Evolutionary conservation across 2,888 invertebrate genomes (phyloP).

Genomic region (Melinaea menophilus): DNA sequence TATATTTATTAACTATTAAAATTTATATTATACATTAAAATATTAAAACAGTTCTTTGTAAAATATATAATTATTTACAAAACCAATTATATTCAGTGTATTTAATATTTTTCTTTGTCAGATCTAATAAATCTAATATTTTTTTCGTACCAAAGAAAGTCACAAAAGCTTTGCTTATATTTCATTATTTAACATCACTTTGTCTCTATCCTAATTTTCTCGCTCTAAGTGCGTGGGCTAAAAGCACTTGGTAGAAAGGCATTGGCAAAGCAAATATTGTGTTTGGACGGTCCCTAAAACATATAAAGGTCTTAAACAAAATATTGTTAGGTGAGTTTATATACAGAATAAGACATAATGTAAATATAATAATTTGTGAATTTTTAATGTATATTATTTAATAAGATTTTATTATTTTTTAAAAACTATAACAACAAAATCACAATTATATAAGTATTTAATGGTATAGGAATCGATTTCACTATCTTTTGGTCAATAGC

Average conservation of each 20-base stretch:
- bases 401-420: too few species aligned
- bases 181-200: conserved; percentile 25
- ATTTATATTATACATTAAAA: too few species aligned
- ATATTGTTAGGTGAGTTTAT: conserved; percentile 6
- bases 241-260: conserved; percentile 28
- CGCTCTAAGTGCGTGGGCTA: conserved; percentile 20
- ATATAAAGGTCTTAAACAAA: conserved; percentile 18
- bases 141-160: conserved; percentile 4
- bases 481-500: too few species aligned
- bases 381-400: not conserved
- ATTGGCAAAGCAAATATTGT: conserved; percentile 33
- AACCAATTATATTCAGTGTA: too few species aligned
- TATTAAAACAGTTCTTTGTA: too few species aligned
- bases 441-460: too few species aligned
- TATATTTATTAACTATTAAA: too few species aligned
- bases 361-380: not conserved
- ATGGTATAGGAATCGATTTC: too few species aligned
- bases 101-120: not conserved
- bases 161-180: conserved; percentile 14
- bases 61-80: too few species aligned
- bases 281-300: conserved; percentile 26
- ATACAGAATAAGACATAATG: not conserved
- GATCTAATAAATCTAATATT: not conserved
- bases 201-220: conserved; percentile 17
- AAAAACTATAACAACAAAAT: too few species aligned